Percentiles rank a stretch among this genome's conserved stretches.
Conservation (phyloP, 37 sponge, comb jelly and placozoan species). For the Tethya wilhelma region DNA sequence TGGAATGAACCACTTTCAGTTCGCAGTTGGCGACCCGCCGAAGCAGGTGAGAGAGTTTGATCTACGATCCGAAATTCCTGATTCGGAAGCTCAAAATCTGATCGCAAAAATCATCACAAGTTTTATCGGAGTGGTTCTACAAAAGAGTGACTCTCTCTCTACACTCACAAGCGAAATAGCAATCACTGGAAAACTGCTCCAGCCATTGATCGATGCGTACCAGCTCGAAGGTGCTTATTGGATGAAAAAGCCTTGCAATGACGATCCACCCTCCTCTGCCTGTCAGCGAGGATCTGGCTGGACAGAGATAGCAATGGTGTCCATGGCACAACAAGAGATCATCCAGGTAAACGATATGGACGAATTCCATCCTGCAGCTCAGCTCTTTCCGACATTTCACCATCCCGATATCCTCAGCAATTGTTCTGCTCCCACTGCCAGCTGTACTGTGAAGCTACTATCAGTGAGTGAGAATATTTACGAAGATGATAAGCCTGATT, state of each 20-base stretch:
- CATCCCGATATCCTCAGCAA: conserved; percentile 71
- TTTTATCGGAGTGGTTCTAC: conserved; percentile 40
- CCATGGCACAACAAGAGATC: conserved; percentile 49
- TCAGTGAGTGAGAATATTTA: conserved; percentile 72
- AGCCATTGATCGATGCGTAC: conserved; percentile 71
- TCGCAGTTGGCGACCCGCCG: conserved; percentile 63
- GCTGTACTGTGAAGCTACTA: conserved; percentile 40
- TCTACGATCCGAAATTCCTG: conserved; percentile 68
- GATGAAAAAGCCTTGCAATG: conserved; percentile 79
- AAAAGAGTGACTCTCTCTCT: neutral
- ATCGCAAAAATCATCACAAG: conserved; percentile 35
- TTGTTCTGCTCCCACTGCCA: conserved; percentile 45
- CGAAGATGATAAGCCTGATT: conserved; percentile 62
- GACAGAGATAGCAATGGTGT: conserved; percentile 34
- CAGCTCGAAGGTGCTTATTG: conserved; percentile 72
- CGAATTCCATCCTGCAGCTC: conserved; percentile 70
- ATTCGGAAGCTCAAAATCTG: conserved; percentile 56
- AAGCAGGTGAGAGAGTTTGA: conserved; percentile 51
- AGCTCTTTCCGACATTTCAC: conserved; percentile 59
- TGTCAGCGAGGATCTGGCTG: conserved; percentile 68
- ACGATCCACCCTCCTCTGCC: conserved; percentile 54
- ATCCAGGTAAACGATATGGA: conserved; percentile 51
- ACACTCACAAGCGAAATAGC: neutral
- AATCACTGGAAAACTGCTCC: conserved; percentile 5
- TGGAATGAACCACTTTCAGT: conserved; percentile 81